phyloP scores from a whole-genome alignment of 2,113 vertebrate genomes.

The Oxygymnocypris stewartii region DNA sequence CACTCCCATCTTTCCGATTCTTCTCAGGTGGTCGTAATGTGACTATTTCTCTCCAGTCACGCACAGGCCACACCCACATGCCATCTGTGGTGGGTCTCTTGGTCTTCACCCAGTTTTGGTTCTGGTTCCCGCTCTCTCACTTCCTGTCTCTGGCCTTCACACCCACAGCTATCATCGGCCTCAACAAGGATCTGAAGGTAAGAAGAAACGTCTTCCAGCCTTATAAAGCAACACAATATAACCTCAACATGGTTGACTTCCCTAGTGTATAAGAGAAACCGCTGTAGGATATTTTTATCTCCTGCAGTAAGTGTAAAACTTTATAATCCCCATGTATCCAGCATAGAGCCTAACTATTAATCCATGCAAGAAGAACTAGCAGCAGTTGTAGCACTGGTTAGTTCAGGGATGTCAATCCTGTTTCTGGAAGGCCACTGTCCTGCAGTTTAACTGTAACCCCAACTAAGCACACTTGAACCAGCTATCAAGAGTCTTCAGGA shows the following conservation, averaged over 20 bases:
- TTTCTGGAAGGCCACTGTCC: background rate
- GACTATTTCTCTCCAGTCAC: constrained; percentile 96
- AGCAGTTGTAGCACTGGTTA: background rate
- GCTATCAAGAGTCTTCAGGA: background rate
- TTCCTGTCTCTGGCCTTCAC: constrained; percentile 95
- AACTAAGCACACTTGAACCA: background rate
- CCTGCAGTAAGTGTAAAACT: background rate
- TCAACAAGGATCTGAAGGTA: constrained; percentile 99
- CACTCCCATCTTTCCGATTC: constrained; percentile 42
- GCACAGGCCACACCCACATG: constrained; percentile 99
- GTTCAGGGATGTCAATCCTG: background rate
- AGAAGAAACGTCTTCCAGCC: background rate
- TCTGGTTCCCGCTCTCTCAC: constrained; percentile 98
- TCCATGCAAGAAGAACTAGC: background rate
- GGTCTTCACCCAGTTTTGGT: constrained; percentile 99
- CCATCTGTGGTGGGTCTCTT: constrained; percentile 95
- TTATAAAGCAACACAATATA: background rate
- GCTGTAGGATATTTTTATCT: background rate
- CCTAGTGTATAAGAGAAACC: background rate
- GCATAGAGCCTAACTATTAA: background rate
- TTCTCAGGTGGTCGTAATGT: constrained; percentile 91
- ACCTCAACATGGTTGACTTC: background rate
- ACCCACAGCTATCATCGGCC: constrained; percentile 97
- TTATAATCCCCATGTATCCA: background rate
- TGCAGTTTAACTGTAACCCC: background rate